Base-by-base conservation (phyloP, 2,797 vertebrate species). In the Kryptolebias ocellatus region DNA sequence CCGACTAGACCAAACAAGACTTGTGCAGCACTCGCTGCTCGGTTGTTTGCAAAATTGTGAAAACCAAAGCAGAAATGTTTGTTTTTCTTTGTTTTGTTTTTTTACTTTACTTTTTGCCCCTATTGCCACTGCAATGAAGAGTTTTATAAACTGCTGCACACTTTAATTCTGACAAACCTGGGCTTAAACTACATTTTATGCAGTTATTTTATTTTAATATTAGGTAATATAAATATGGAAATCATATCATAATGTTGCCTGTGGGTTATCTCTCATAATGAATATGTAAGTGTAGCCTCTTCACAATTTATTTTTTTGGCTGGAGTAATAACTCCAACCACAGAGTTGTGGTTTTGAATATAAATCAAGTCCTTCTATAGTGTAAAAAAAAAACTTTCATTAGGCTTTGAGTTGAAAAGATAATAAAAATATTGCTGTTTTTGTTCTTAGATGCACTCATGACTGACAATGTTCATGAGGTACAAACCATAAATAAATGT, bases 261-360 rank as follows among this genome's bases (percentile, higher is more conserved):
- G 0, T 61, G 68, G 75, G 74, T 65, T 50, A 60, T 74, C 54
- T 64, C 67, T 64, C 18, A 61, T 72, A 72, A 74, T 76, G 57
- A 86, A 74, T 75, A 73, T 85, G 52, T 73, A 69, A 72, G 28
- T 60, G 59, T 67, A 31, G 59, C 45, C 63, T 60, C 60, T 72
- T 57, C 58, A 16, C 45, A 60, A 62, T 74, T 81, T 81, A 73
- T 77, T 74, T 82, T 78, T 52, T 56, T 68, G 53, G 64, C 57
- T 76, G 52, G 62, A 74, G 62, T 59, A 81, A 55, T 70, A 75
- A 64, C 3, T 0, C 45, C 71, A 73, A 65, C 50, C 29, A 67
- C 63, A 64, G 16, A 51, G 53, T 27, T 39, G 58, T 45, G 34
- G 45, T 65, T 67, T 52, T 70, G 78, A 76, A 83, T 79, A 39